These are phyloP conservation scores for Pantala flavescens DNA, from an alignment of 1,140 invertebrate genomes.

Conservation along the genomic window DNA sequence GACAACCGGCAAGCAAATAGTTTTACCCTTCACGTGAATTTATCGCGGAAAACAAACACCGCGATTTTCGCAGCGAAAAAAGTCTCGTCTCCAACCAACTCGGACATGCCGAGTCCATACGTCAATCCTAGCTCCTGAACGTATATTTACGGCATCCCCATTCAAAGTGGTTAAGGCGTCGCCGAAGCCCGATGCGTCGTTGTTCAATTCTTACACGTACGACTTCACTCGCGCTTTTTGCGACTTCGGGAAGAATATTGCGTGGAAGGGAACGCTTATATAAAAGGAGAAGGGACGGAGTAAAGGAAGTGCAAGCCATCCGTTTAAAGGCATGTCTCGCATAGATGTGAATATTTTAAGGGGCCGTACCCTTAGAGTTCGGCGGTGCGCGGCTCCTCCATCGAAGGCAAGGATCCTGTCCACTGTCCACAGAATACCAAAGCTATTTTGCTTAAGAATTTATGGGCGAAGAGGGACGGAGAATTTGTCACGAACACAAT, in stretches of 20 bases:
- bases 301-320: background rate
- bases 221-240: background rate
- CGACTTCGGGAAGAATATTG: background rate
- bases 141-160: too few relatives aligned
- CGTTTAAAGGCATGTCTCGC: background rate
- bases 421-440: background rate
- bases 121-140: too few relatives aligned
- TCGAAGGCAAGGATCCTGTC: background rate
- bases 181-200: too few relatives aligned
- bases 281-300: background rate
- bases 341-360: slow-evolving; percentile 5
- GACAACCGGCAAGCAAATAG: too few relatives aligned
- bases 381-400: background rate
- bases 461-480: background rate
- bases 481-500: slow-evolving; percentile 2
- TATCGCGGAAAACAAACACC: too few relatives aligned
- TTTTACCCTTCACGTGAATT: too few relatives aligned
- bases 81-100: too few relatives aligned
- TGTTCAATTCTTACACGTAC: too few relatives aligned
- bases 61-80: too few relatives aligned
- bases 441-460: slow-evolving; percentile 7
- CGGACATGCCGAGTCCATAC: too few relatives aligned
- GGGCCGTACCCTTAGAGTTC: background rate
- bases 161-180: too few relatives aligned
- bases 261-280: background rate